Evolutionary conservation across 2,888 invertebrate species (phyloP), one percentile per base, ranked within the genome.

Genomic region (Oscheius sp.): DNA sequence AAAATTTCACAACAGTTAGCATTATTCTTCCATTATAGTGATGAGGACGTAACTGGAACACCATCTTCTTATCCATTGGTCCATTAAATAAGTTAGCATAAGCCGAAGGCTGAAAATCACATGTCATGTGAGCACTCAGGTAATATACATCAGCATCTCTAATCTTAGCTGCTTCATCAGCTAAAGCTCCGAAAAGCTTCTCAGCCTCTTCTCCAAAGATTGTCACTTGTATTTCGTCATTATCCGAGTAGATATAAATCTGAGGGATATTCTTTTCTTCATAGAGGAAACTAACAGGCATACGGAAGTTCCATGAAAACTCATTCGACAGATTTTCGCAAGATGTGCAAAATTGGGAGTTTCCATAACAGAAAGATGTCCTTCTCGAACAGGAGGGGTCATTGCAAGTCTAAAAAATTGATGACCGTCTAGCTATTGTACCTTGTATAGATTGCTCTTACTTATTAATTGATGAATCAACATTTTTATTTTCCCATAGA

Each of bases 1-100:
- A 54, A 32, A 22, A 22, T 41, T 59, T 30, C n/a, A 14, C 20
- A 1, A 44, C 44, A n/a, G 59, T 44, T 14, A 41, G 44, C 22
- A 2, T 44, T n/a, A 59, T 41, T 20, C 17, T 38, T 6, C 59
- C 59, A 14, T 59, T 59, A n/a, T 44, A 28, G 3, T 44, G n/a
- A 59, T 59, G 59, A 24, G 59, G 44, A 14, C 44, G 59, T 14
- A 59, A 6, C 4, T 12, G 59, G 17, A 59, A 59, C 14, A 59
- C 28, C 3, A 12, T 14, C 26, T 24, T 24, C 44, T 44, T 59
- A 1, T 44, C 41, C n/a, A 17, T 44, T 12, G 20, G 17, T 26
- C 8, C 17, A 6, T 41, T 59, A 17, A 59, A 44, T 24, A 59
- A 8, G 2, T 24, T 17, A 28, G 12, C 28, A 28, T 24, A 44